Evolutionary conservation across 1,140 invertebrate species (phyloP).

Genomic region (Anthonomus grandis): DNA sequence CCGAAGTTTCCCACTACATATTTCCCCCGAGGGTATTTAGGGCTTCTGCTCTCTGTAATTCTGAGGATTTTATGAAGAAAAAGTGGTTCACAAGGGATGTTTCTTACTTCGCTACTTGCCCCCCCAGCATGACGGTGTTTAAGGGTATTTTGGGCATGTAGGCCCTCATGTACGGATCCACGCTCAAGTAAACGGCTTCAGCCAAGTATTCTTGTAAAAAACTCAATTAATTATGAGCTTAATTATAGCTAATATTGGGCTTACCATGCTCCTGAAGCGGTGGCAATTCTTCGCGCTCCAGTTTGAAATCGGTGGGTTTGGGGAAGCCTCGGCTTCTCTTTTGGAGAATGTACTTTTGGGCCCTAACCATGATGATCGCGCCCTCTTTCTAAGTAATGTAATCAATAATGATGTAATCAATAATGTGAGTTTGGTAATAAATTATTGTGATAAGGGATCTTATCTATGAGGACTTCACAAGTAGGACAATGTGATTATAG

Average conservation of each 20-base stretch:
- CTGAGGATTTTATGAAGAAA: constrained; percentile 15
- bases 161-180: constrained; percentile 69
- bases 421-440: not conserved
- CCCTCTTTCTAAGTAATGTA: not conserved
- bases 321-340: constrained; percentile 63
- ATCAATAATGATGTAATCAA: not conserved
- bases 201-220: constrained; percentile 55
- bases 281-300: constrained; percentile 62
- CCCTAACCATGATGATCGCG: constrained; percentile 55
- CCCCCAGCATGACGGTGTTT: constrained; percentile 14
- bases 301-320: constrained; percentile 58
- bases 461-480: too few relatives aligned
- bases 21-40: constrained; percentile 51
- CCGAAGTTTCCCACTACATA: constrained; percentile 53
- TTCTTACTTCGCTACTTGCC: constrained; percentile 28
- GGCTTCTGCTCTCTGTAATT: constrained; percentile 51
- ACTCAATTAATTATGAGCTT: not conserved
- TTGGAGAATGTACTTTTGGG: constrained; percentile 58
- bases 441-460: not conserved
- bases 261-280: constrained; percentile 59
- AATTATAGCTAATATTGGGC: not conserved
- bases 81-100: not conserved
- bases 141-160: constrained; percentile 44
- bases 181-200: constrained; percentile 65
- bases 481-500: too few relatives aligned